Percentiles rank a stretch among this genome's conserved stretches.
Conservation (phyloP, 1,140 invertebrate species). For the Leptinotarsa texana region DNA sequence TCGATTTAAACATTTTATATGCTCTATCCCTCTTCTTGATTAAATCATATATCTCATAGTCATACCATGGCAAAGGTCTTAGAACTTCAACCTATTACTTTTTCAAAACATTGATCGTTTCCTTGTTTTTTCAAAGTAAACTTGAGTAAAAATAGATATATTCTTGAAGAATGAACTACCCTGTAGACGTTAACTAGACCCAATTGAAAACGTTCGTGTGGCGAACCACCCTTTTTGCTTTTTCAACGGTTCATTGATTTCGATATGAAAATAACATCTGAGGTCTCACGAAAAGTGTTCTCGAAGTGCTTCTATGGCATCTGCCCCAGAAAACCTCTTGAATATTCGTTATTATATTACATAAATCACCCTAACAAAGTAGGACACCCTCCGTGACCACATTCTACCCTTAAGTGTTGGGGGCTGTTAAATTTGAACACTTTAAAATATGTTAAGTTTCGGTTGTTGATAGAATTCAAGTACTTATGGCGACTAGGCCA, state of each 20-base stretch:
- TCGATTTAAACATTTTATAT: too few species aligned
- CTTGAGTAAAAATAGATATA: too few species aligned
- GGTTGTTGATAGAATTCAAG: background rate
- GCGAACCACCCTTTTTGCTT: background rate
- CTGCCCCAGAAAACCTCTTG: slow-evolving; percentile 7
- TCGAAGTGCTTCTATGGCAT: background rate
- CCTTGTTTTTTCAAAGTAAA: too few species aligned
- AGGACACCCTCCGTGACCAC: background rate
- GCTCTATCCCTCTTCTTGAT: too few species aligned
- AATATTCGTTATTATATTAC: slow-evolving; percentile 4
- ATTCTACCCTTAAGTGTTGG: background rate
- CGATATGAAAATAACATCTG: slow-evolving; percentile 18
- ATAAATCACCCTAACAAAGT: slow-evolving; percentile 12
- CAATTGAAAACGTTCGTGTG: background rate
- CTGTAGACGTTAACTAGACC: background rate
- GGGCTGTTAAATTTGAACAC: slow-evolving; percentile 6
- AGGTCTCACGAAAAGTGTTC: slow-evolving; percentile 11
- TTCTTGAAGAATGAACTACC: background rate
- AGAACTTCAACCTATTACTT: too few species aligned
- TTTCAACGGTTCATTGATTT: slow-evolving; percentile 7
- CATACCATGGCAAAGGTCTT: too few species aligned
- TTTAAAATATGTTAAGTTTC: background rate
- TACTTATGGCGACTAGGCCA: background rate
- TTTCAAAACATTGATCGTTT: too few species aligned
- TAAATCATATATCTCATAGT: too few species aligned